phyloP scores from a whole-genome alignment of 2,888 invertebrate species.

The Salticus scenicus region DNA sequence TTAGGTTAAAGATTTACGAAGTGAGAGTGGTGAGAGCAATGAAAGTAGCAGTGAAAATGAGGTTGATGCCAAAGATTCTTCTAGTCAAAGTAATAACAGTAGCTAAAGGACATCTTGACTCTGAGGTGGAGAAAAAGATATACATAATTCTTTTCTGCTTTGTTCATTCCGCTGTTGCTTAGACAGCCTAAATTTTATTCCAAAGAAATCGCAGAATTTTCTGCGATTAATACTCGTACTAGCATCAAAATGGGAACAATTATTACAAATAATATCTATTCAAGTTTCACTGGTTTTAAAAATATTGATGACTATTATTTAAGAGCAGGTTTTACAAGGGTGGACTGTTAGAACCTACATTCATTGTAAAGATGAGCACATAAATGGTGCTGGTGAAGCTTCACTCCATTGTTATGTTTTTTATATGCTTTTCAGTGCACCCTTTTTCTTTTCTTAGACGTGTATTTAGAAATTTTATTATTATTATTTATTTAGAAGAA shows the following conservation, averaged over 20 bases:
- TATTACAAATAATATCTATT: not conserved
- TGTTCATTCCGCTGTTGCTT: constrained; percentile 48
- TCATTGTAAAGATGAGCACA: too few relatives aligned
- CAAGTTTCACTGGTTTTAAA: constrained; percentile 5
- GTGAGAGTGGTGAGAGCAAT: constrained; percentile 70
- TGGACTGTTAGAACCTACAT: not conserved
- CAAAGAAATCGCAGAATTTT: constrained; percentile 32
- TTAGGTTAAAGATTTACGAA: constrained; percentile 69
- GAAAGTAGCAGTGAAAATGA: constrained; percentile 41
- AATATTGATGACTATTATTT: not conserved
- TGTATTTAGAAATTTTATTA: too few relatives aligned
- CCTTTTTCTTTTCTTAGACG: too few relatives aligned
- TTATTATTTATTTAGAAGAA: too few relatives aligned
- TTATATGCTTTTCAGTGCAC: too few relatives aligned
- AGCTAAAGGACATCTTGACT: constrained; percentile 42
- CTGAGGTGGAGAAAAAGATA: not conserved
- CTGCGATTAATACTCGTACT: constrained; percentile 2
- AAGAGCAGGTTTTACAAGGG: not conserved
- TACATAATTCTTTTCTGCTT: not conserved
- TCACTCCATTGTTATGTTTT: too few relatives aligned
- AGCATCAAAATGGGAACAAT: constrained; percentile 25
- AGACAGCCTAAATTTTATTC: constrained; percentile 38
- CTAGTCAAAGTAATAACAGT: constrained; percentile 44
- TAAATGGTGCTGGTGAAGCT: too few relatives aligned
- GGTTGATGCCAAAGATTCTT: constrained; percentile 37